Evolutionary conservation across 2,797 vertebrate species (phyloP), one percentile per base, ranked within the genome.

Genomic region (Catharus ustulatus): DNA sequence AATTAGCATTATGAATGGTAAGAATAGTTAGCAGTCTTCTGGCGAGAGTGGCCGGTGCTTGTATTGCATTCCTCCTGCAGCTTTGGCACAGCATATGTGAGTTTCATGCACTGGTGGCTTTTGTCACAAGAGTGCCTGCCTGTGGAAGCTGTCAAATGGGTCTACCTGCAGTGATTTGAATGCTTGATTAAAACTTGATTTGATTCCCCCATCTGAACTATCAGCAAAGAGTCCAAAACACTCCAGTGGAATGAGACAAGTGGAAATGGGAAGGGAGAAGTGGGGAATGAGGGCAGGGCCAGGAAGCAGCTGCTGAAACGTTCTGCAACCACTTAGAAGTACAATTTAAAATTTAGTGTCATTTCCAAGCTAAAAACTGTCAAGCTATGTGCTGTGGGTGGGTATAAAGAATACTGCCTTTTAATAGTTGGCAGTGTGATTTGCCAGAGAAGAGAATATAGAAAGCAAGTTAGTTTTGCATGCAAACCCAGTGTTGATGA

Each of bases 91-190:
- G 75, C 87, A 72, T 89, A 57, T 89, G 66, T 32, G 72, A 84
- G 71, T 52, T 89, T 93, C 74, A 78, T 69, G 87, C 62, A 0
- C 85, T 2, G 2, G 42, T 94, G 89, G 49, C 43, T 87, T 91
- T 87, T 87, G 90, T 86, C 71, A 89, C 48, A 48, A 40, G 86
- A 84, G 67, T 40, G n/a, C 61, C 62, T 74, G 51, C 58, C 83
- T 94, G 23, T 58, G 80, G 85, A 91, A 86, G 58, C 40, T 93
- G 81, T 69, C 1, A 0, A 59, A 36, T 83, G 74, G 67, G 27
- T 66, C 59, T 93, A 81, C 88, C 93, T 96, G 68, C 67, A 81
- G 89, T 73, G 93, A 83, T 77, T 32, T 63, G 74, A 96, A 72
- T 86, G 68, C 71, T 92, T 89, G 84, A 92, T 91, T 92, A 82